Conservation (phyloP, 1,140 invertebrate species). For the Melipona quadrifasciata region DNA sequence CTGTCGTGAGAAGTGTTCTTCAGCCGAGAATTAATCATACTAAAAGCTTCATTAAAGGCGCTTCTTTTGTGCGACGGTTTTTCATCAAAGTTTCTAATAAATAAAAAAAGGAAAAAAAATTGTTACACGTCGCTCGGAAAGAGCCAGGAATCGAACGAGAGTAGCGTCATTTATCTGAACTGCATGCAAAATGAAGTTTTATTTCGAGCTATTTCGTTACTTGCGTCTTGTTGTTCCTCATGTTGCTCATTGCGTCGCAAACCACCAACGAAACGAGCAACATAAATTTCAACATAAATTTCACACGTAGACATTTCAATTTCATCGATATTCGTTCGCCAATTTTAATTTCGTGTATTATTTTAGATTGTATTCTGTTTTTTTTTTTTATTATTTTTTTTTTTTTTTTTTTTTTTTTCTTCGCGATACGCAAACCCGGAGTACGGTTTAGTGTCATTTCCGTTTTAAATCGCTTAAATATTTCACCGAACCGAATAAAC, state of each 20-base stretch:
- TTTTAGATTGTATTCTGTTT: background rate
- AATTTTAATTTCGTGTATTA: background rate
- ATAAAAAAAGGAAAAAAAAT: background rate
- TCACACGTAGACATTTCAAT: background rate
- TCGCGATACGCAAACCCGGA: background rate
- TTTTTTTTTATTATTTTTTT: too few relatives aligned
- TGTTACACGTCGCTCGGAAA: background rate
- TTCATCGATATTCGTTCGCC: background rate
- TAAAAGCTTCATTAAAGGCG: background rate
- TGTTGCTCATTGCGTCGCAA: background rate
- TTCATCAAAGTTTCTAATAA: background rate
- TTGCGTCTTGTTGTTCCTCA: background rate
- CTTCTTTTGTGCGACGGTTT: background rate
- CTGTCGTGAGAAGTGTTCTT: background rate
- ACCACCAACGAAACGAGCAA: background rate
- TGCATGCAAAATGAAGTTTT: background rate
- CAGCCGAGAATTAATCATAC: background rate
- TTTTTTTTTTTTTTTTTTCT: background rate
- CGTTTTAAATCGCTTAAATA: conserved; percentile 47
- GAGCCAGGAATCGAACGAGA: too few relatives aligned
- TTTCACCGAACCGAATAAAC: conserved; percentile 47
- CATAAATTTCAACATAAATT: background rate
- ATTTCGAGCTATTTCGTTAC: background rate
- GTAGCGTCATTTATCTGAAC: background rate
- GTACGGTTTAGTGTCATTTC: conserved; percentile 41